Base-by-base conservation (phyloP, 2,797 vertebrate genomes). In the Myripristis murdjan region DNA sequence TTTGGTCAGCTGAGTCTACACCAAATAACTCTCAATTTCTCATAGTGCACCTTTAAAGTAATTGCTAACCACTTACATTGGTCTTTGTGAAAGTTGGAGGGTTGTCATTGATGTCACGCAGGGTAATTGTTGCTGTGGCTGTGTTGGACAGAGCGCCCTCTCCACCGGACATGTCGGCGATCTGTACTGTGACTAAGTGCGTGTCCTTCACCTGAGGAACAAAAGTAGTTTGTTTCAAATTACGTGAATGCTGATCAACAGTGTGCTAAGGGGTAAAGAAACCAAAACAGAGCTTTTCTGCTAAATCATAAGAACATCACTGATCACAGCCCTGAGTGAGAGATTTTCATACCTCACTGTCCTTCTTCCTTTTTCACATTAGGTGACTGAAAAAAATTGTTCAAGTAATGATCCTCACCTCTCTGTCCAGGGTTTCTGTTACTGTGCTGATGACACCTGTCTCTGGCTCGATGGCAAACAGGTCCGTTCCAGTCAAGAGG, bases 41-140 rank as follows among this genome's bases (percentile, higher is more conserved):
- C 2, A 28, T 28, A 28, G 5, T 28, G 26, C 5, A 28, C 26
- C 41, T n/a, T 44, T n/a, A n/a, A 44, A 44, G 16, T 37, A 9
- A 48, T 14, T 23, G 9, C 5, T 2, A 3, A 52, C 22, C 44
- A 96, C 97, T 95, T 92, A 98, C 97, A 49, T 93, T 83, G 3
- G 22, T 5, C 70, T 93, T 37, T 15, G 5, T 83, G 83, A 97
- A 97, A 33, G 69, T 91, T 0, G 97, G 97, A 3, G 95, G 77
- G 64, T 97, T 95, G 87, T 98, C 96, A 59, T 98, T 98, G 54
- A 95, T 91, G 67, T 98, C 97, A 4, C 54, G 23, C 0, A 98
- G 60, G 1, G 5, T 71, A 73, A 98, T 76, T 0, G 94, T 90
- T 20, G 87, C 95, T 18, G 93, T 96, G 64, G 91, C 95, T 0